Percentiles rank a stretch among this genome's conserved stretches.
Conservation (phyloP, 2,113 vertebrate genomes). For the Geothlypis trichas region DNA sequence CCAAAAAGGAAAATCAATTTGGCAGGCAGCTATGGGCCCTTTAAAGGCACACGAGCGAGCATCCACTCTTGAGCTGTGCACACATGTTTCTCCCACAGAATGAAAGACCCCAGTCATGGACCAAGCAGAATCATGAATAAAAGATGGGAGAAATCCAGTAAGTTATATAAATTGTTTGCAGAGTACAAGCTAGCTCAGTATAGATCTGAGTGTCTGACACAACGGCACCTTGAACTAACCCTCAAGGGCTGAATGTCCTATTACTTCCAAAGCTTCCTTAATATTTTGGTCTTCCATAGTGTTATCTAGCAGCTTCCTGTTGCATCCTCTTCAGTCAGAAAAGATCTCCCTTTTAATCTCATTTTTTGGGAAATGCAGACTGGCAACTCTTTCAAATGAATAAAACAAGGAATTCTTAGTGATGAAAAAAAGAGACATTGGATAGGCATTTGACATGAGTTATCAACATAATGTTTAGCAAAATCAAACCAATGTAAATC, state of each 20-base stretch:
- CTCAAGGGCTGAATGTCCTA: background rate
- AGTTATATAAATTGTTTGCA: background rate
- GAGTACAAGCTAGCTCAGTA: background rate
- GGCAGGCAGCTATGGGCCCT: background rate
- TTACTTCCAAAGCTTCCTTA: background rate
- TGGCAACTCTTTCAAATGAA: background rate
- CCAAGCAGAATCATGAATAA: conserved; percentile 13
- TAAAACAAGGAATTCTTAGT: background rate
- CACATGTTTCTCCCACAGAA: background rate
- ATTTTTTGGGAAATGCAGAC: background rate
- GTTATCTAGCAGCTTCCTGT: background rate
- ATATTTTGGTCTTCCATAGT: background rate
- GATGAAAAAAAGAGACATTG: background rate
- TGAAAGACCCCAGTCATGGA: background rate
- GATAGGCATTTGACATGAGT: background rate
- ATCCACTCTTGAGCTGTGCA: background rate
- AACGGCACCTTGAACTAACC: background rate
- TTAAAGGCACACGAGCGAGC: background rate
- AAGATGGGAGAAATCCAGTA: conserved; percentile 32
- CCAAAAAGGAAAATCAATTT: background rate
- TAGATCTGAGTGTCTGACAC: background rate
- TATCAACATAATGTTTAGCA: background rate
- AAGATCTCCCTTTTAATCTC: background rate
- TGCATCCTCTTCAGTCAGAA: background rate
- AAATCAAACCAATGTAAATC: background rate